These are phyloP conservation scores for Limnephilus auricula DNA, from an alignment of 2,888 invertebrate genomes.

Conservation along the genomic window DNA sequence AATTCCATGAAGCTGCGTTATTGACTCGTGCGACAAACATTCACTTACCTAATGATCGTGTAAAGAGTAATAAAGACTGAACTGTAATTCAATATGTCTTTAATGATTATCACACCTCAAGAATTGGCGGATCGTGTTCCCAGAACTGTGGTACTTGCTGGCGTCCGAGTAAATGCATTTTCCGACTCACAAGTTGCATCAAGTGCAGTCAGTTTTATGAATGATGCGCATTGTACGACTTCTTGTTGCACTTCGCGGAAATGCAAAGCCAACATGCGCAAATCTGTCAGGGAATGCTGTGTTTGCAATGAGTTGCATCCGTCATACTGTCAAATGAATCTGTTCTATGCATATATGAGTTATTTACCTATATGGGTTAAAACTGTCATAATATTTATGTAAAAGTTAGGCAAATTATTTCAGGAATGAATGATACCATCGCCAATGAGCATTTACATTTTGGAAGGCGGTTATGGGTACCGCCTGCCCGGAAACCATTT, in stretches of 20 bases:
- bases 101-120: not conserved
- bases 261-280: not conserved
- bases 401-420: no score
- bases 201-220: constrained; percentile 6
- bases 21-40: not conserved
- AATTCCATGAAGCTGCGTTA: not conserved
- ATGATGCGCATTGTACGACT: not conserved
- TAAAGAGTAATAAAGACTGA: not conserved
- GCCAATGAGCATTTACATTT: not conserved
- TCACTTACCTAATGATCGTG: not conserved
- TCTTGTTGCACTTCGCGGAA: not conserved
- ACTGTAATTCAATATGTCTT: not conserved
- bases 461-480: no score
- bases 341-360: no score
- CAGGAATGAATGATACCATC: not conserved
- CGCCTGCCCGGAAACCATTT: no score
- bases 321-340: not conserved
- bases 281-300: not conserved
- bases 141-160: not conserved
- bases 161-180: not conserved
- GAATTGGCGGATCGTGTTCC: not conserved
- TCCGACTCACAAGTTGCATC: not conserved
- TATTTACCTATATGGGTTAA: no score
- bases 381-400: no score
- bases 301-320: not conserved